These are phyloP conservation scores for Protobothrops mucrosquamatus DNA, from an alignment of 2,113 vertebrate genomes.

Conservation along the genomic window DNA sequence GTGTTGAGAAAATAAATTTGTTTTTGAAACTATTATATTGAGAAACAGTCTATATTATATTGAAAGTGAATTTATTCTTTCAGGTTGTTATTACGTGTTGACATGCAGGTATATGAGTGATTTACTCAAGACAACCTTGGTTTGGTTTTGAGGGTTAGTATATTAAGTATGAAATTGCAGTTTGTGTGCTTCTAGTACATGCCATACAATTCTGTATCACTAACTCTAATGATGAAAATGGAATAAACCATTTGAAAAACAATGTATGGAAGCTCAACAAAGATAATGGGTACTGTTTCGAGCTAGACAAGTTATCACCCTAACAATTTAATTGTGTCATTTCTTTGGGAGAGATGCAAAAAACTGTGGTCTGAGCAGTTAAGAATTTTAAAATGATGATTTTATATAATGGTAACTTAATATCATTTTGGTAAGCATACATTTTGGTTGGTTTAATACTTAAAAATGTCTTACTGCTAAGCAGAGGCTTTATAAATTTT, in stretches of 20 bases:
- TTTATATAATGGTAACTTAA: background rate
- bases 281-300: background rate
- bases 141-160: background rate
- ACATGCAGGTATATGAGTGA: background rate
- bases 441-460: background rate
- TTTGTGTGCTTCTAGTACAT: background rate
- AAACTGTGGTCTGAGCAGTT: background rate
- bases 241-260: background rate
- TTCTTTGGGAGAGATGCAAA: background rate
- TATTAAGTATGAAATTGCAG: background rate
- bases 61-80: background rate
- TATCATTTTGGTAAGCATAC: background rate
- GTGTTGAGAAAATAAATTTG: background rate
- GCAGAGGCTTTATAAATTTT: background rate
- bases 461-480: background rate
- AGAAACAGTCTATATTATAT: background rate
- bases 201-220: background rate
- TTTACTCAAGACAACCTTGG: background rate
- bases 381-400: background rate
- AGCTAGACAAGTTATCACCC: background rate
- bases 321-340: background rate
- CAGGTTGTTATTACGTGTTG: background rate
- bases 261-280: background rate
- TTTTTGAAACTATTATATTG: background rate
- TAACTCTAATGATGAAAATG: background rate